A percentile compares a stretch with the other conserved stretches of the same genome.
Evolutionary conservation across 1,140 invertebrate genomes (phyloP).

Genomic region (Drosophila nebulosa): DNA sequence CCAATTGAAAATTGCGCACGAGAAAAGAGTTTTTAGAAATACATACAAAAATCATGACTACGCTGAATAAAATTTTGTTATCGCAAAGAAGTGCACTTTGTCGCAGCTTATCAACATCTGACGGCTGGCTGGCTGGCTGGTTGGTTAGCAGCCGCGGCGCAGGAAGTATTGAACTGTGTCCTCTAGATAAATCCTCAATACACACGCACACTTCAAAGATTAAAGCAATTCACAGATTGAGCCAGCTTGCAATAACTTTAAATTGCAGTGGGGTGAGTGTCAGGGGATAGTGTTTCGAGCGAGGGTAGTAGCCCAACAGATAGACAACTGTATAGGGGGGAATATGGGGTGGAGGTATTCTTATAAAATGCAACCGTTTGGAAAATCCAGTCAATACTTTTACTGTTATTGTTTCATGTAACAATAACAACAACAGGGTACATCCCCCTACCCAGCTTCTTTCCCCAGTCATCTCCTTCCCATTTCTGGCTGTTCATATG

Average conservation of each 20-base stretch:
- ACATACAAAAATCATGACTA: constrained; percentile 26
- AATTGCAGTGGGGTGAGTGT: constrained; percentile 35
- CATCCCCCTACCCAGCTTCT: not conserved
- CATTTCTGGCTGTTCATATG: not conserved
- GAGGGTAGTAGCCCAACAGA: constrained; percentile 7
- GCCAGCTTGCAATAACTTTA: constrained; percentile 64
- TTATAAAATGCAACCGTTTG: constrained; percentile 75
- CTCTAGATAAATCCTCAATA: constrained; percentile 47
- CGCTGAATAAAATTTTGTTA: constrained; percentile 18
- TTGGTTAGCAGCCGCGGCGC: not conserved
- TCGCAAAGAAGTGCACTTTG: constrained; percentile 64
- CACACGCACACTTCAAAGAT: constrained; percentile 57
- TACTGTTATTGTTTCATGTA: constrained; percentile 74
- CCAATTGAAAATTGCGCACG: constrained; percentile 65
- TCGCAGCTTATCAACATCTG: constrained; percentile 78
- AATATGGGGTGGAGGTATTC: constrained; percentile 14
- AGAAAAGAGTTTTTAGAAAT: constrained; percentile 61
- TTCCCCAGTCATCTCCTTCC: not conserved
- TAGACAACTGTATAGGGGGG: constrained; percentile 12
- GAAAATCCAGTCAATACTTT: constrained; percentile 79
- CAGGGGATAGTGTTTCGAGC: not conserved
- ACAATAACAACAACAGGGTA: constrained; percentile 11
- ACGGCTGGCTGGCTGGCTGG: not conserved
- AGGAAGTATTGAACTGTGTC: constrained; percentile 20
- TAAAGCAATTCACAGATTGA: constrained; percentile 78